Evolutionary conservation across 2,113 vertebrate species (phyloP).

Genomic region (Corythaixoides concolor): DNA sequence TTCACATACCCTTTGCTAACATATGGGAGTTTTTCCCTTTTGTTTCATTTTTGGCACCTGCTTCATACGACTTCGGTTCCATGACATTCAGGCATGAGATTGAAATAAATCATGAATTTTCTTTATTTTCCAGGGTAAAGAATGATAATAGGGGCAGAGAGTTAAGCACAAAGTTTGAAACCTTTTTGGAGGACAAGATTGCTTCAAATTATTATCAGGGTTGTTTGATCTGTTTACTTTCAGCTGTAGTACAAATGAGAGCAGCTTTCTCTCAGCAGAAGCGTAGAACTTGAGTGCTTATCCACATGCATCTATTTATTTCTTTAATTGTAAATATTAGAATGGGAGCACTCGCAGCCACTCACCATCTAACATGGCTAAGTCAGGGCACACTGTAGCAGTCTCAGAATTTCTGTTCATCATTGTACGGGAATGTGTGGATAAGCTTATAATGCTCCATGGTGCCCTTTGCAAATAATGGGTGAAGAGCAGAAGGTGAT

Average conservation of each 20-base stretch:
- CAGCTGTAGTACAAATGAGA: background rate
- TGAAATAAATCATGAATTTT: background rate
- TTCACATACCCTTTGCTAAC: background rate
- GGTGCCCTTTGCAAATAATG: background rate
- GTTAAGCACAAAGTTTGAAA: background rate
- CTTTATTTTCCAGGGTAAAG: background rate
- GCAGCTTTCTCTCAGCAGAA: background rate
- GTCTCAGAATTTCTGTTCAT: background rate
- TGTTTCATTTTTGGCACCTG: background rate
- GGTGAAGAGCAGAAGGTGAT: background rate
- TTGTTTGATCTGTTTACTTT: background rate
- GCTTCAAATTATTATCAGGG: background rate
- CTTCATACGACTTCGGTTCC: background rate
- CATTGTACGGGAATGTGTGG: background rate
- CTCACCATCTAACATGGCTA: background rate
- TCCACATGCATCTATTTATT: background rate
- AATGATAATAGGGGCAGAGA: background rate
- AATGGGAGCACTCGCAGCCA: background rate
- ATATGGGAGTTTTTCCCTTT: background rate
- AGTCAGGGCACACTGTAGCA: background rate
- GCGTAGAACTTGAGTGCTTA: background rate
- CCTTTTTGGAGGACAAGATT: background rate
- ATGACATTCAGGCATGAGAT: background rate
- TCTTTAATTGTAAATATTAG: background rate
- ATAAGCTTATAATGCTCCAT: background rate